phyloP scores from a whole-genome alignment of 2,888 invertebrate species.

The Sarcophaga rosellei region DNA sequence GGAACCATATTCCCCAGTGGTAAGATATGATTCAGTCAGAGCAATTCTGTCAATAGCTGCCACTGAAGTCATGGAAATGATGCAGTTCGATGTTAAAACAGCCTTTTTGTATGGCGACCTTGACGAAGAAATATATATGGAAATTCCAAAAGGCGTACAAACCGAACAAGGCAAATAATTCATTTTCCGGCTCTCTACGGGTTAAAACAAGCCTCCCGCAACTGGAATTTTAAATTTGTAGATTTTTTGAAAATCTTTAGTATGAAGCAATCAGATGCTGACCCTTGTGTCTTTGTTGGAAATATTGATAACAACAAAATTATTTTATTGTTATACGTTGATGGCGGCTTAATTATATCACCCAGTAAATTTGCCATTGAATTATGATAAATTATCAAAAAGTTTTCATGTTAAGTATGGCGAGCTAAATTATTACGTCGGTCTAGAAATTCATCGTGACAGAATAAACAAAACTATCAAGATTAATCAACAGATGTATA shows the following conservation, averaged over 20 bases:
- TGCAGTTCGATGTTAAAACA: slow-evolving; percentile 33
- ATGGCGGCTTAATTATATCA: no score
- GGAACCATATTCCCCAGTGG: slow-evolving; percentile 73
- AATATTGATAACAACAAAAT: slow-evolving; percentile 40
- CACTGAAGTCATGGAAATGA: neutral
- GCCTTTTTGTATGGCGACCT: slow-evolving; percentile 66
- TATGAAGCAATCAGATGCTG: slow-evolving; percentile 68
- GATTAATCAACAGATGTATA: slow-evolving; percentile 59
- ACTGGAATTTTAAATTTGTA: slow-evolving; percentile 70
- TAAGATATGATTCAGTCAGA: slow-evolving; percentile 70
- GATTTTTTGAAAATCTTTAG: slow-evolving; percentile 64
- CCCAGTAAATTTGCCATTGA: no score
- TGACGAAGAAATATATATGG: slow-evolving; percentile 60
- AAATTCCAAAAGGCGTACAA: slow-evolving; percentile 57
- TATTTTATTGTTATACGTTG: no score
- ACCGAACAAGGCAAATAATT: slow-evolving; percentile 62
- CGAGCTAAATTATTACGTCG: slow-evolving; percentile 33
- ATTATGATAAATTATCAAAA: slow-evolving; percentile 21
- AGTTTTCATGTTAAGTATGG: slow-evolving; percentile 31
- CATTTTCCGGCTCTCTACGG: slow-evolving; percentile 69
- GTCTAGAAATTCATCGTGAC: slow-evolving; percentile 44
- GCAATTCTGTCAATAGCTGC: slow-evolving; percentile 65
- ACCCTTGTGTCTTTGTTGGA: slow-evolving; percentile 71
- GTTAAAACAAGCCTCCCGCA: slow-evolving; percentile 69
- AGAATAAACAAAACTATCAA: slow-evolving; percentile 45